These are phyloP conservation scores for Euwallacea similis DNA, from an alignment of 1,140 invertebrate species.

Conservation along the genomic window DNA sequence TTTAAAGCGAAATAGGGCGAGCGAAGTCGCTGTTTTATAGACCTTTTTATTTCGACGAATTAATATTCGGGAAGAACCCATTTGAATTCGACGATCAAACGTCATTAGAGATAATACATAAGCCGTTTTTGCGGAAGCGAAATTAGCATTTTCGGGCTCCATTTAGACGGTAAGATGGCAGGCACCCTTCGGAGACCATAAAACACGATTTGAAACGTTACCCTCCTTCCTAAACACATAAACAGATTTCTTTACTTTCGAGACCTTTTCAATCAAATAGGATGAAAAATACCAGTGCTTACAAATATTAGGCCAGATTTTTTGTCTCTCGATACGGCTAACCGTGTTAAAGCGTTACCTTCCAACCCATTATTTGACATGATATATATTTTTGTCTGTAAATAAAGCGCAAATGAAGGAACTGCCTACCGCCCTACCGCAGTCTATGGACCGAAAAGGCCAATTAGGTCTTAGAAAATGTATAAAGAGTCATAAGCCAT, in stretches of 20 bases:
- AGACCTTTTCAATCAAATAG: slow-evolving; percentile 12
- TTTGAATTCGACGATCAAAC: slow-evolving; percentile 35
- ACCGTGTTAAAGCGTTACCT: slow-evolving; percentile 25
- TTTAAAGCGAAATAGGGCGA: slow-evolving; percentile 20
- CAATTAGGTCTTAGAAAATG: slow-evolving; percentile 14
- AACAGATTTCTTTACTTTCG: slow-evolving; percentile 17
- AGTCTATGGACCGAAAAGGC: background rate
- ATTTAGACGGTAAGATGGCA: slow-evolving; percentile 29
- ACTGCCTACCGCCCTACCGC: slow-evolving; percentile 24
- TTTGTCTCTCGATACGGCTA: slow-evolving; percentile 8
- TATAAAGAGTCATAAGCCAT: background rate
- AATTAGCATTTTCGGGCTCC: slow-evolving; percentile 38
- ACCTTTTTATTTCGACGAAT: slow-evolving; percentile 35
- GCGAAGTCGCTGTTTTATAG: slow-evolving; percentile 22
- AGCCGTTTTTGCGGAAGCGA: slow-evolving; percentile 28
- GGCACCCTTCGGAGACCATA: slow-evolving; percentile 14
- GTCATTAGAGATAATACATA: slow-evolving; percentile 34
- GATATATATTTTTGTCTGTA: slow-evolving; percentile 20
- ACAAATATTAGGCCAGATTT: slow-evolving; percentile 22
- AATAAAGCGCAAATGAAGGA: slow-evolving; percentile 17
- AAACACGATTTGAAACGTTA: slow-evolving; percentile 25
- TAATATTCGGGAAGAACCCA: slow-evolving; percentile 36
- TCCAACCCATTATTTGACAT: slow-evolving; percentile 14
- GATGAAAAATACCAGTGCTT: slow-evolving; percentile 24
- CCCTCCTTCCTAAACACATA: slow-evolving; percentile 16